Conservation (phyloP, 2,113 vertebrate species). For the Labeo catla region DNA sequence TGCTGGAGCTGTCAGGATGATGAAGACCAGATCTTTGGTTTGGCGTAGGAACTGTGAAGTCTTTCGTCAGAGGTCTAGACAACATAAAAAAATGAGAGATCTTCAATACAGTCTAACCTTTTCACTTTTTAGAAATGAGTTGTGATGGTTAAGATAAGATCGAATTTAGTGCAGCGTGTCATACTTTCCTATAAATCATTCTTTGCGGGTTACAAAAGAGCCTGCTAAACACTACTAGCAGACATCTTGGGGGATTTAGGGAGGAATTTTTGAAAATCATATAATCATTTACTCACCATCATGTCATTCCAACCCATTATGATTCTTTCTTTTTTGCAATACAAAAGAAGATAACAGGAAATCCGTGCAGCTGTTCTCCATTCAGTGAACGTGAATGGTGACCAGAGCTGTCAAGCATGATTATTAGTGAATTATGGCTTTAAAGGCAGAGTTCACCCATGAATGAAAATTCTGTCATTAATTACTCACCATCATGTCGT, state of each 20-base stretch:
- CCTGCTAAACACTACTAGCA: not conserved
- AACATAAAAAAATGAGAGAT: not conserved
- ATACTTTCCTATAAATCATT: slow-evolving; percentile 36
- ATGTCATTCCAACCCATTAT: not conserved
- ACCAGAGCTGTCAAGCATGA: not conserved
- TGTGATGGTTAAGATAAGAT: slow-evolving; percentile 1
- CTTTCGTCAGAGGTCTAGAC: slow-evolving; percentile 12
- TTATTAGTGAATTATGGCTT: not conserved
- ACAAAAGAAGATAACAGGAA: not conserved
- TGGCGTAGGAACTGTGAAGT: not conserved
- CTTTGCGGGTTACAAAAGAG: not conserved
- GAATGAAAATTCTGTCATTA: too few species aligned
- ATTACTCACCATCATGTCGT: too few species aligned
- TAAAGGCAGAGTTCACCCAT: not conserved
- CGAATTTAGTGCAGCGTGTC: not conserved
- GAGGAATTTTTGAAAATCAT: not conserved
- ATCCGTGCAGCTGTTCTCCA: not conserved
- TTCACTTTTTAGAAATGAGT: slow-evolving; percentile 23
- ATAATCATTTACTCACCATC: not conserved
- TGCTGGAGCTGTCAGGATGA: not conserved
- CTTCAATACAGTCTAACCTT: not conserved
- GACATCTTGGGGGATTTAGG: not conserved
- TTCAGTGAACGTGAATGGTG: not conserved
- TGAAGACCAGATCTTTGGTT: slow-evolving; percentile 25
- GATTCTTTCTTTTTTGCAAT: not conserved